Evolutionary conservation across 2,888 invertebrate species (phyloP), one percentile per base, ranked within the genome.

Genomic region (Cephus sareptanus): DNA sequence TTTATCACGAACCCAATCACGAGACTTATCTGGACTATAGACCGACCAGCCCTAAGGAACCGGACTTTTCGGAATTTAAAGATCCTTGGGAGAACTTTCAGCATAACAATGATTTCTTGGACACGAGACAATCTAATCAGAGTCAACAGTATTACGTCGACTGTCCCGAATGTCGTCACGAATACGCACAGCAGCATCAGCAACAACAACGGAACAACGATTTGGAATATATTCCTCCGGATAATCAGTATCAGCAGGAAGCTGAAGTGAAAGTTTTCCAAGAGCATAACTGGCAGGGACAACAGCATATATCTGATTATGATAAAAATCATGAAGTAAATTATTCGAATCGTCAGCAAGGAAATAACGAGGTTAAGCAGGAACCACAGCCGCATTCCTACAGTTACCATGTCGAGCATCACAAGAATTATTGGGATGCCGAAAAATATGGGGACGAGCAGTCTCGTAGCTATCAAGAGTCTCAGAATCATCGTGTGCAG

Each of bases 81-180:
- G 96, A 97, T 93, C 96, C 96, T 77, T 97, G 97, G 97, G 94
- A 95, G 85, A 93, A 94, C 87, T 95, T 95, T 90, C 93, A 93
- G 93, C 85, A 92, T 92, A 75, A 69, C 56, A 11, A 71, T 73
- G 74, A 6, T 56, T 23, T 9, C 23, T 56, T 56, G 56, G 9
- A 56, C 23, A 56, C 1, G 23, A 56, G 56, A 56, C 56, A 56
- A 56, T 23, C 56, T 56, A 6, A 56, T 23, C 56, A 56, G 56
- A 56, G 9, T 56, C 23, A 56, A 56, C 56, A 56, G 56, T 56
- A 56, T 56, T 56, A 56, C 23, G 56, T 56, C 56, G 15, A 56
- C 23, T 56, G 56, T 56, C 23, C 56, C 56, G 56, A 56, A 56
- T 56, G 56, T 56, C 56, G 56, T 56, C 56, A 56, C 56, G 56